Evolutionary conservation across 1,140 invertebrate genomes (phyloP).

Genomic region (Paracyclopina nana): DNA sequence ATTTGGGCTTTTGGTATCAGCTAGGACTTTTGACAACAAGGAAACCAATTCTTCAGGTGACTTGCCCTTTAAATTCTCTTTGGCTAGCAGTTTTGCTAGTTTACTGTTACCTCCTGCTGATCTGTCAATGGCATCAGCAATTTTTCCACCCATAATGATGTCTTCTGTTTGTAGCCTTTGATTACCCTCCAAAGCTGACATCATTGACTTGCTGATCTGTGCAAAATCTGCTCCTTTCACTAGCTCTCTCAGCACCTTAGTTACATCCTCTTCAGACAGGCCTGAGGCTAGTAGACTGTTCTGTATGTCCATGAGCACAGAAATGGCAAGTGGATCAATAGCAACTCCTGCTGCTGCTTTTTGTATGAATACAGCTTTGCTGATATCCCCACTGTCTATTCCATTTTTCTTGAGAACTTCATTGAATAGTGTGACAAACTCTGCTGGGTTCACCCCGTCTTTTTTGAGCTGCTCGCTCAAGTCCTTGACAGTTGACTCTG

Average conservation of each 20-base stretch:
- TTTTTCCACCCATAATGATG: not conserved
- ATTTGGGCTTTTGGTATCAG: too few species aligned
- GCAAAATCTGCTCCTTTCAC: not conserved
- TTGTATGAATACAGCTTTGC: slow-evolving; percentile 2
- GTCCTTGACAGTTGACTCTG: not conserved
- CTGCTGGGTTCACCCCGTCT: not conserved
- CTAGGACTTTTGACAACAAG: too few species aligned
- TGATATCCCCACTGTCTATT: not conserved
- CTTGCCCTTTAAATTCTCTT: too few species aligned
- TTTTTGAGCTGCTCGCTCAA: not conserved
- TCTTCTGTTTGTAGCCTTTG: slow-evolving; percentile 5
- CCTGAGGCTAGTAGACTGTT: not conserved
- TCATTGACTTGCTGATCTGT: not conserved
- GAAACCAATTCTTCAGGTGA: too few species aligned
- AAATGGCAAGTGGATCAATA: not conserved
- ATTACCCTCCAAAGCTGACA: slow-evolving; percentile 1
- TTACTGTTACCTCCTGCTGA: too few species aligned
- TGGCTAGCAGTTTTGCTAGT: too few species aligned
- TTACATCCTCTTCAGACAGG: not conserved
- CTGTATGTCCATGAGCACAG: not conserved
- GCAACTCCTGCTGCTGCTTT: not conserved
- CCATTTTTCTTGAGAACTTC: slow-evolving; percentile 3
- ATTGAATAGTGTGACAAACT: not conserved
- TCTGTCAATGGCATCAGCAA: not conserved
- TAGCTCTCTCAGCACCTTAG: not conserved